These are phyloP conservation scores for Himantopus leucocephalus DNA, from an alignment of 2,113 vertebrate species.

Conservation along the genomic window DNA sequence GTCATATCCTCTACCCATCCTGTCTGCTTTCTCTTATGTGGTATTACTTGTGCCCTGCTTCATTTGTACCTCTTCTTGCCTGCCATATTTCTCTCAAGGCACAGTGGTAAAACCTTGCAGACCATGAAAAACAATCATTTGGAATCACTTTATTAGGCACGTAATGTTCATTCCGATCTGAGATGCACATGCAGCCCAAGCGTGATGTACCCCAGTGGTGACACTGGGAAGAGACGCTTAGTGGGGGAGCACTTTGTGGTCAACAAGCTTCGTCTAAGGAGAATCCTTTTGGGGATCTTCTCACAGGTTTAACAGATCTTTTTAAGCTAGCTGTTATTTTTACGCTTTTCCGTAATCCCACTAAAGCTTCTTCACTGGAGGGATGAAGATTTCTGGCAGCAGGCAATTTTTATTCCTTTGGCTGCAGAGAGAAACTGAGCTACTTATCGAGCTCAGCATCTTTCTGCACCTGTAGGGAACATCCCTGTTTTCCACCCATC, in stretches of 20 bases:
- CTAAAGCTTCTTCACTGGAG: neutral
- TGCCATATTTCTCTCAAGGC: neutral
- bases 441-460: neutral
- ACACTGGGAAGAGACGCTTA: accelerated
- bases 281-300: neutral
- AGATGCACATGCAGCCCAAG: neutral
- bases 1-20: neutral
- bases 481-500: neutral
- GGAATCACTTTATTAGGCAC: neutral
- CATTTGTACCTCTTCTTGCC: neutral
- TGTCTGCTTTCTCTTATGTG: accelerated
- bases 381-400: neutral
- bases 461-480: neutral
- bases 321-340: neutral
- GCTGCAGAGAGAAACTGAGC: neutral
- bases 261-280: neutral
- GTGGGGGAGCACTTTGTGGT: neutral
- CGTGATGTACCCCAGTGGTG: accelerated
- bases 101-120: neutral
- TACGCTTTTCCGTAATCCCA: neutral
- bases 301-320: neutral
- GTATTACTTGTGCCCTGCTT: neutral
- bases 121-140: neutral
- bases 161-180: neutral
- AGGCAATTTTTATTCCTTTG: neutral